A percentile compares a stretch with the other conserved stretches of the same genome.
Conservation (phyloP, 2,797 vertebrate genomes). For the Varecia variegata region DNA sequence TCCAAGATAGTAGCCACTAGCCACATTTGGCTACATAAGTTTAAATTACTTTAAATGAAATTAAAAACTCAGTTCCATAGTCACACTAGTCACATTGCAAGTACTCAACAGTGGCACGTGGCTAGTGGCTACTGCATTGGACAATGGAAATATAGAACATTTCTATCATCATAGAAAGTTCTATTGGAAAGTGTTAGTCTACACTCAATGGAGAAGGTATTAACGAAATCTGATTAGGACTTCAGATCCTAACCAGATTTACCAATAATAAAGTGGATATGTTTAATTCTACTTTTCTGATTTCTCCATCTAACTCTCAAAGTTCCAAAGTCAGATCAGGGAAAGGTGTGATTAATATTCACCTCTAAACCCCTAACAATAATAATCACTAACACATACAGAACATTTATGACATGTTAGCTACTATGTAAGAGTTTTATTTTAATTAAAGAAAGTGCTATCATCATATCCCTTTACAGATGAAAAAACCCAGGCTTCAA, state of each 20-base stretch:
- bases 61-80: background rate
- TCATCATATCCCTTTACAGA: background rate
- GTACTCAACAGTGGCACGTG: background rate
- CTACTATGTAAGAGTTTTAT: background rate
- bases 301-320: slow-evolving; percentile 14
- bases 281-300: slow-evolving; percentile 19
- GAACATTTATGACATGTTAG: background rate
- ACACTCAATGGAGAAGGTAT: background rate
- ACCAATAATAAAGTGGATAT: background rate
- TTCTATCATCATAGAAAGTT: background rate
- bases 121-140: background rate
- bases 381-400: background rate
- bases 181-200: background rate
- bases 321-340: background rate
- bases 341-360: background rate
- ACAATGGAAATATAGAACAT: background rate
- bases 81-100: slow-evolving; percentile 13
- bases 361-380: background rate
- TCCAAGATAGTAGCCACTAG: background rate
- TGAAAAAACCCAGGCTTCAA: slow-evolving; percentile 2
- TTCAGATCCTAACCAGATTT: background rate
- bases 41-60: slow-evolving; percentile 19
- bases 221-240: background rate
- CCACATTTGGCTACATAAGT: background rate
- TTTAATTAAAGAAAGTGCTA: background rate